A percentile compares a stretch with the other conserved stretches of the same genome.
phyloP scores from a whole-genome alignment of 2,888 invertebrate genomes.

The Euspilapteryx auroguttella region DNA sequence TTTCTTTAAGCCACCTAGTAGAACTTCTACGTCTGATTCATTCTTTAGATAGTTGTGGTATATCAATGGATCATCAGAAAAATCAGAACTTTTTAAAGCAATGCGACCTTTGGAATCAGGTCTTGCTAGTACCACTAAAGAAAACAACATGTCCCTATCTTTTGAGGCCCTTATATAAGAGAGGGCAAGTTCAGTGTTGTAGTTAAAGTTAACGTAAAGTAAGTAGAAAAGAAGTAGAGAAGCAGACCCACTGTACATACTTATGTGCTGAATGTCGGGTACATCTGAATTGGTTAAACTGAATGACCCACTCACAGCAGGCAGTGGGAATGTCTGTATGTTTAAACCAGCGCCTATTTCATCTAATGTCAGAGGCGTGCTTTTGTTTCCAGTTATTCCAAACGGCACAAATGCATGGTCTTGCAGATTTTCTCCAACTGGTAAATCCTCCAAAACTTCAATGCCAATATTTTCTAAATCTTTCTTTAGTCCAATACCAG shows the following conservation, averaged over 20 bases:
- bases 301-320: conserved; percentile 1
- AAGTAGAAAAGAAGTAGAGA: conserved; percentile 1
- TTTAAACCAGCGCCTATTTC: background rate
- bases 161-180: background rate
- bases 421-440: conserved; percentile 36
- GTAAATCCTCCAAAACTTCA: conserved; percentile 18
- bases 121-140: conserved; percentile 13
- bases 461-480: conserved; percentile 20
- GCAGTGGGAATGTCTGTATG: conserved; percentile 2
- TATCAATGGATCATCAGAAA: conserved; percentile 68
- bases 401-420: conserved; percentile 20
- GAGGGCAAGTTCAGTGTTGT: background rate
- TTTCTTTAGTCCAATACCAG: conserved; percentile 31
- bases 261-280: conserved; percentile 3
- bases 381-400: conserved; percentile 1
- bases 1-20: conserved; percentile 58
- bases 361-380: background rate
- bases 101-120: conserved; percentile 47
- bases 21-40: conserved; percentile 57
- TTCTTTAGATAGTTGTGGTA: conserved; percentile 66
- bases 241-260: background rate
- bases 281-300: background rate
- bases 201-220: conserved; percentile 2
- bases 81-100: conserved; percentile 65
- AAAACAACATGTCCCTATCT: conserved; percentile 5